Conservation (phyloP, 2,888 invertebrate genomes). For the Steromphala cineraria region DNA sequence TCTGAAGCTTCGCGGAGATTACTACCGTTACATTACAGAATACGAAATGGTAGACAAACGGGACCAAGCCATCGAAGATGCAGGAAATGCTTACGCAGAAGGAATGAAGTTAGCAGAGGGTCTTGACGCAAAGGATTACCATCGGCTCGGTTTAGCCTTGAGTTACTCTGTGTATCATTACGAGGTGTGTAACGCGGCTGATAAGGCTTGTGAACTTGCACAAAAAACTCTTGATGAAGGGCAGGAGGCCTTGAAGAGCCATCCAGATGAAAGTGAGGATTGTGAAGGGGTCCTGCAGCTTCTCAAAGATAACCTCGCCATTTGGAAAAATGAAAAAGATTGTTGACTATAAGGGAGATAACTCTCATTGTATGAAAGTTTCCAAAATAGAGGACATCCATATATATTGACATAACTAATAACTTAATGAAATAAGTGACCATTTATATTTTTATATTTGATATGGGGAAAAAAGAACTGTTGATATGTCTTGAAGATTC, state of each 20-base stretch:
- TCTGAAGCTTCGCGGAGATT: background rate
- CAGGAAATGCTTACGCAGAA: background rate
- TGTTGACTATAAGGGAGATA: background rate
- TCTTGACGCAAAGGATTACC: background rate
- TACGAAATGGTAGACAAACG: background rate
- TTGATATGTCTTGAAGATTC: too few species aligned
- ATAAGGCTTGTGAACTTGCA: background rate
- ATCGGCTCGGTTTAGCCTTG: background rate
- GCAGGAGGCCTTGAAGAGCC: background rate
- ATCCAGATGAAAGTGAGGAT: background rate
- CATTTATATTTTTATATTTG: too few species aligned
- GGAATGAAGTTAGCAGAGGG: background rate
- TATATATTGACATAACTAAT: too few species aligned
- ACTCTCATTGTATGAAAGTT: background rate
- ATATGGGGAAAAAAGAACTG: too few species aligned
- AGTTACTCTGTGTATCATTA: background rate
- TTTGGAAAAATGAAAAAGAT: background rate
- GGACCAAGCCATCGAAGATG: background rate
- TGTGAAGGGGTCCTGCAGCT: background rate
- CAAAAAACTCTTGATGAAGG: background rate
- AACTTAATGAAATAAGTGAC: too few species aligned
- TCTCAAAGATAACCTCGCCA: background rate
- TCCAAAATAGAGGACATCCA: too few species aligned
- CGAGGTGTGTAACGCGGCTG: background rate
- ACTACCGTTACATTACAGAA: background rate